Conservation (phyloP, 64 coral and sea anemone species). For the Porites australiensis region DNA sequence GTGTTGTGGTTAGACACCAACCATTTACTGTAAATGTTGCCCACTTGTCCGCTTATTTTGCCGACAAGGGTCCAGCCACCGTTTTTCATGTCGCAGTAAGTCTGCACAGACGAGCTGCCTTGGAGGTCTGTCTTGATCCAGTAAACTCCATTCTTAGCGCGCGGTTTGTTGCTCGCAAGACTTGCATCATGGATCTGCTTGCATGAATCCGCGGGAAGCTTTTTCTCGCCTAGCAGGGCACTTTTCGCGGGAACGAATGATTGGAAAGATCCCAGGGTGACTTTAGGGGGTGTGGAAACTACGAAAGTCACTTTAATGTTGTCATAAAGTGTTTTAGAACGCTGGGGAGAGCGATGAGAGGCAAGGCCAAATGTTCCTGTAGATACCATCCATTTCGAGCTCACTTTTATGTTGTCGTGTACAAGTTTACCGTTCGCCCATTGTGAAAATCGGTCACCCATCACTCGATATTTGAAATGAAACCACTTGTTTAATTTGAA, state of each 20-base stretch:
- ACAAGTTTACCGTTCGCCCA: conserved; percentile 73
- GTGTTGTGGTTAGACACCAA: conserved; percentile 68
- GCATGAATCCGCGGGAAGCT: conserved; percentile 79
- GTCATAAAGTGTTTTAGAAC: conserved; percentile 69
- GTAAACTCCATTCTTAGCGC: conserved; percentile 72
- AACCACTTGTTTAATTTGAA: conserved; percentile 66
- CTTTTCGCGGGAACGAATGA: background rate
- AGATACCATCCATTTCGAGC: conserved; percentile 53
- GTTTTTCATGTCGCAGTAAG: conserved; percentile 86
- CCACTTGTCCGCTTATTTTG: conserved; percentile 80
- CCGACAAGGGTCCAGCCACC: conserved; percentile 94
- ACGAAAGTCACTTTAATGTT: conserved; percentile 73
- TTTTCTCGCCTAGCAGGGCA: conserved; percentile 18
- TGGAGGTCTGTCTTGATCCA: conserved; percentile 80
- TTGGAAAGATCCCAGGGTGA: background rate
- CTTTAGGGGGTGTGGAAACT: background rate
- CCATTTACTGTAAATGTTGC: conserved; percentile 75
- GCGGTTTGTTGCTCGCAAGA: conserved; percentile 31
- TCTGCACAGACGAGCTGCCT: conserved; percentile 29
- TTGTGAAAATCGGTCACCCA: conserved; percentile 61
- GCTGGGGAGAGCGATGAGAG: conserved; percentile 25
- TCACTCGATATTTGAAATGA: conserved; percentile 68
- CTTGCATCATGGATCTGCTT: conserved; percentile 82
- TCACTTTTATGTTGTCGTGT: conserved; percentile 57
- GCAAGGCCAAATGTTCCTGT: conserved; percentile 76